Percentiles rank a stretch among this genome's conserved stretches.
These are phyloP conservation scores for Sitta carolinensis DNA, from an alignment of 2,797 vertebrate genomes.

Conservation along the genomic window DNA sequence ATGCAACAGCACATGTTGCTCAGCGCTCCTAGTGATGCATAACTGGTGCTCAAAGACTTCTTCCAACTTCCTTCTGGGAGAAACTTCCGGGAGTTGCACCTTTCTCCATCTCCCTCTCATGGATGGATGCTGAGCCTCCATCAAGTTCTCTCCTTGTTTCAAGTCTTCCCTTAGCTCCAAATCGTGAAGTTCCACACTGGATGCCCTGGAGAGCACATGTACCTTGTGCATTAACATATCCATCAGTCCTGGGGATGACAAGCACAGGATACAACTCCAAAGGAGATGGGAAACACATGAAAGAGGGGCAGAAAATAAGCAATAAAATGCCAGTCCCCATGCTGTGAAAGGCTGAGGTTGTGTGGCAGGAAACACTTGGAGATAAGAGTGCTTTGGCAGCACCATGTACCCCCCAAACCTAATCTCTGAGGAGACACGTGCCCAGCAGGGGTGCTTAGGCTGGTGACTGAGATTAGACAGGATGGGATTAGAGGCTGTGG, in stretches of 20 bases:
- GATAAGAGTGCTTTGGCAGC: neutral
- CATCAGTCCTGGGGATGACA: neutral
- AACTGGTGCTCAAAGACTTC: neutral
- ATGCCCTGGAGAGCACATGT: neutral
- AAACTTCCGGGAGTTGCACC: neutral
- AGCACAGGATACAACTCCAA: neutral
- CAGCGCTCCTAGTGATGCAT: neutral
- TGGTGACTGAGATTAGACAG: neutral
- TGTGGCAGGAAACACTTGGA: neutral
- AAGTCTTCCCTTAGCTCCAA: neutral
- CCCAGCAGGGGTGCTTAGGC: neutral
- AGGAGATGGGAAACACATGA: neutral
- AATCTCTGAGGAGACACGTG: neutral
- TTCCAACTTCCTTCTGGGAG: neutral
- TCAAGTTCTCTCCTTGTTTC: neutral
- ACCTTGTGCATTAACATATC: neutral
- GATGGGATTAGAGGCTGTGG: neutral
- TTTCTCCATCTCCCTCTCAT: neutral
- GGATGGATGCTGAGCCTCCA: neutral
- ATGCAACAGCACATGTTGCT: neutral
- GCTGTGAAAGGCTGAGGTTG: neutral
- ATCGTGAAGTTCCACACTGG: neutral
- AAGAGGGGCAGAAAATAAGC: neutral
- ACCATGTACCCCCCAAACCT: neutral
- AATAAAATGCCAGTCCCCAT: neutral